These are phyloP conservation scores for Plagodis pulveraria DNA, from an alignment of 2,888 invertebrate species.

Conservation along the genomic window DNA sequence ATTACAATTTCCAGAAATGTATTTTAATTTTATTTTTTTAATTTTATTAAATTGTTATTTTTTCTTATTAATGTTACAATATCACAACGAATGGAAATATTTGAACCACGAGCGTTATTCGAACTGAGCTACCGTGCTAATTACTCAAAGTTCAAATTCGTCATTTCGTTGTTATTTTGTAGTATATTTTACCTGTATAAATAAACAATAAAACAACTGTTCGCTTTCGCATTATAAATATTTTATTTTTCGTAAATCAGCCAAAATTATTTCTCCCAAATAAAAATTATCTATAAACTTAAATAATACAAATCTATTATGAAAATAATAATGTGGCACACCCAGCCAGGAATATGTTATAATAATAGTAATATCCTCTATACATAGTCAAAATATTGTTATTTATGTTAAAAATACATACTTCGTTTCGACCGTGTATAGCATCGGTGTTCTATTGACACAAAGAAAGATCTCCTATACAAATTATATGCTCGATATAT, in stretches of 20 bases:
- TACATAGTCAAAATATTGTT: slow-evolving; percentile 28
- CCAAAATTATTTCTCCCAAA: slow-evolving; percentile 79
- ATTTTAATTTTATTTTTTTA: too few relatives aligned
- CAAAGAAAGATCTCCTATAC: slow-evolving; percentile 32
- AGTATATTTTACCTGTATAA: slow-evolving; percentile 37
- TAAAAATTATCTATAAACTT: slow-evolving; percentile 78
- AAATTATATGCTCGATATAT: slow-evolving; percentile 21
- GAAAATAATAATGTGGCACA: slow-evolving; percentile 54
- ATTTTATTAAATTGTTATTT: too few relatives aligned
- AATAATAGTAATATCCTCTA: slow-evolving; percentile 19
- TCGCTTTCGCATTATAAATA: slow-evolving; percentile 75
- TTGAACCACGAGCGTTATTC: too few relatives aligned
- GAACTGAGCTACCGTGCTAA: too few relatives aligned
- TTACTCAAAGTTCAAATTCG: too few relatives aligned
- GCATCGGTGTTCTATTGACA: slow-evolving; percentile 4
- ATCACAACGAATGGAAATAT: too few relatives aligned
- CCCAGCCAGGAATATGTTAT: slow-evolving; percentile 26
- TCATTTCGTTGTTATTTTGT: slow-evolving; percentile 9
- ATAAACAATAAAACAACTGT: slow-evolving; percentile 45
- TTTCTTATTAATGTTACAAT: too few relatives aligned
- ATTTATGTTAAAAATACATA: slow-evolving; percentile 30
- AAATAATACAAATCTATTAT: slow-evolving; percentile 65
- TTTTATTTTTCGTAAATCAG: slow-evolving; percentile 77
- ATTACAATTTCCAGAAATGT: too few relatives aligned
- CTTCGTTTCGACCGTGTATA: slow-evolving; percentile 29